phyloP scores from a whole-genome alignment of 30 jellyfish, hydroid and myxozoan genomes.

The Phacellophora camtschatica region DNA sequence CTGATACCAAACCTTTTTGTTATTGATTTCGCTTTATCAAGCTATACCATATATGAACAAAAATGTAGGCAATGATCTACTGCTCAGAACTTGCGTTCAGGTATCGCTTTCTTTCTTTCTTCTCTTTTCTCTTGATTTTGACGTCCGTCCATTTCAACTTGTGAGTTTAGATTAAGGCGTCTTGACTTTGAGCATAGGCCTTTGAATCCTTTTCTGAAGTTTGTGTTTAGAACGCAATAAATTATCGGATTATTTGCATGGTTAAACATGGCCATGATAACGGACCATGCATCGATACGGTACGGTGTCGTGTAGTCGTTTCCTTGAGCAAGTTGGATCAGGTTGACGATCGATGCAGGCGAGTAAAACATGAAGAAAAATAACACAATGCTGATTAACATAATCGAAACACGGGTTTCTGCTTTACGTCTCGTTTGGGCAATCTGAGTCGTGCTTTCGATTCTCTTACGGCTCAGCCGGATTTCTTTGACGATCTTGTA shows the following conservation, averaged over 20 bases:
- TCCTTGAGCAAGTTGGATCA: conserved; percentile 53
- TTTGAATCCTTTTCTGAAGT: conserved; percentile 48
- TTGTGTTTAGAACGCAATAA: conserved; percentile 51
- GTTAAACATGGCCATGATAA: conserved; percentile 67
- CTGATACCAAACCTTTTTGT: too few relatives aligned
- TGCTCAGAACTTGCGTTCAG: too few relatives aligned
- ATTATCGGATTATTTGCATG: conserved; percentile 76
- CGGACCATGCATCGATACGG: conserved; percentile 57
- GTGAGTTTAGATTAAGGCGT: too few relatives aligned
- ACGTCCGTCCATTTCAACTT: too few relatives aligned
- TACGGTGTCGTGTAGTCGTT: conserved; percentile 52
- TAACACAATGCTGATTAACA: conserved; percentile 38
- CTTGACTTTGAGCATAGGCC: conserved; percentile 26
- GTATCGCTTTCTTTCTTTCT: too few relatives aligned
- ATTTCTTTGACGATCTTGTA: conserved; percentile 47
- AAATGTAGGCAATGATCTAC: too few relatives aligned
- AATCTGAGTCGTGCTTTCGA: conserved; percentile 21
- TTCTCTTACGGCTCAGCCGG: conserved; percentile 48
- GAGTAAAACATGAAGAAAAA: conserved; percentile 45
- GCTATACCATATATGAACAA: too few relatives aligned
- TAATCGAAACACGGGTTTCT: conserved; percentile 52
- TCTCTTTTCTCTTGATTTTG: too few relatives aligned
- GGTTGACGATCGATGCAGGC: conserved; percentile 65
- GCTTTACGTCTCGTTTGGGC: conserved; percentile 29
- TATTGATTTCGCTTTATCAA: too few relatives aligned